These are phyloP conservation scores for Psix sp. DNA, from an alignment of 1,140 invertebrate genomes.

Conservation along the genomic window DNA sequence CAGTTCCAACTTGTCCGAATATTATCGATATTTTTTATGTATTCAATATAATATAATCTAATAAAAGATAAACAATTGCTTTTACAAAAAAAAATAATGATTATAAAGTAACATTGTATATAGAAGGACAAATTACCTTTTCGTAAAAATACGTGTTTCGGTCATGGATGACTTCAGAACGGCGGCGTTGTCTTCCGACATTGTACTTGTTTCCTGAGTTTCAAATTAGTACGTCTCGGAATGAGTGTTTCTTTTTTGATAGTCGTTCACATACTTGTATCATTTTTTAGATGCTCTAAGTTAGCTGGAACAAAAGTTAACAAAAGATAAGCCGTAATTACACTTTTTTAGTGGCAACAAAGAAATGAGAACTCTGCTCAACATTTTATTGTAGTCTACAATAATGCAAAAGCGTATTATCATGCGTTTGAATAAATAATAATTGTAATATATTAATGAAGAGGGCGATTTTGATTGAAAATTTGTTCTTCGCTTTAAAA, in stretches of 20 bases:
- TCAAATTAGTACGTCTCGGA: slow-evolving; percentile 65
- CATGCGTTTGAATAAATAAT: no score
- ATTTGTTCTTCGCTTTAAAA: no score
- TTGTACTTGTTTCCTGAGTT: slow-evolving; percentile 54
- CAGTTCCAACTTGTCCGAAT: no score
- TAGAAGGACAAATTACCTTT: slow-evolving; percentile 63
- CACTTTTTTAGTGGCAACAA: no score
- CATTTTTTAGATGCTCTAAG: slow-evolving; percentile 1
- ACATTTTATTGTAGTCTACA: no score
- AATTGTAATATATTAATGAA: no score
- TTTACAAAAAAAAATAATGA: no score
- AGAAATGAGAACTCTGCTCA: not conserved
- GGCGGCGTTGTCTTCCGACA: slow-evolving; percentile 61
- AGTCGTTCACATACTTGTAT: slow-evolving; percentile 65
- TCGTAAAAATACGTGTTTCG: slow-evolving; percentile 69
- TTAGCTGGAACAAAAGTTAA: slow-evolving; percentile 8
- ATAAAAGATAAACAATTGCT: no score
- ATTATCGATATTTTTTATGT: no score
- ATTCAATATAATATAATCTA: no score
- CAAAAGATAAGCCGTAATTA: no score
- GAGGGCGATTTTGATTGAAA: not conserved
- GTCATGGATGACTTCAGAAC: slow-evolving; percentile 67
- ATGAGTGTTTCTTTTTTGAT: slow-evolving; percentile 65
- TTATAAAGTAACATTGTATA: slow-evolving; percentile 10
- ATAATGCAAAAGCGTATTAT: no score